A percentile compares a stretch with the other conserved stretches of the same genome.
phyloP scores from a whole-genome alignment of 2,888 invertebrate species.

The Tanypteryx hageni region DNA sequence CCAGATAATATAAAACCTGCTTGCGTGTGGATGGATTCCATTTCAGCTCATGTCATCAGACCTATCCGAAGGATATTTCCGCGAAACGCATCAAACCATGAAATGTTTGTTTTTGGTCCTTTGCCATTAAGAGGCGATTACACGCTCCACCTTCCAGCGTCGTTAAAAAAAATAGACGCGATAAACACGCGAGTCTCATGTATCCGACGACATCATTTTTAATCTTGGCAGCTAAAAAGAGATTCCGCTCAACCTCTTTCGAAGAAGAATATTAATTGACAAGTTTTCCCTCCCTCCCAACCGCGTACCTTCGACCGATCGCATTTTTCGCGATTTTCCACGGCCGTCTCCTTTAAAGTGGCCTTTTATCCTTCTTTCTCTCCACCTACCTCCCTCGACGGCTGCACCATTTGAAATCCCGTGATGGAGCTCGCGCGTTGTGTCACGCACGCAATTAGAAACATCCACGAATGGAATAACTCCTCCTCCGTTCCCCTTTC shows the following conservation, averaged over 20 bases:
- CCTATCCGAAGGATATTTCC: neutral
- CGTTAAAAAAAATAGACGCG: neutral
- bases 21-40: too few species aligned
- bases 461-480: neutral
- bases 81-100: neutral
- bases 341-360: too few species aligned
- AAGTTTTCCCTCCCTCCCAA: neutral
- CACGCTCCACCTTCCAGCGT: neutral
- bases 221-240: neutral
- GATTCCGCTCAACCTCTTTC: too few species aligned
- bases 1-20: too few species aligned
- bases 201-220: neutral
- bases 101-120: neutral
- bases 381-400: too few species aligned
- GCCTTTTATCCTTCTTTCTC: too few species aligned
- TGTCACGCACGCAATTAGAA: conserved; percentile 19
- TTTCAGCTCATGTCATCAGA: too few species aligned
- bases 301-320: neutral
- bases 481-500: neutral
- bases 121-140: neutral
- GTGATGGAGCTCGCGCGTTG: neutral
- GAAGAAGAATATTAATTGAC: neutral
- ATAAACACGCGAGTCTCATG: neutral
- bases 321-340: too few species aligned
- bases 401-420: neutral